Evolutionary conservation across 2,113 vertebrate genomes (phyloP), one percentile per base, ranked within the genome.

Genomic region (Forbesichthys agassizii): DNA sequence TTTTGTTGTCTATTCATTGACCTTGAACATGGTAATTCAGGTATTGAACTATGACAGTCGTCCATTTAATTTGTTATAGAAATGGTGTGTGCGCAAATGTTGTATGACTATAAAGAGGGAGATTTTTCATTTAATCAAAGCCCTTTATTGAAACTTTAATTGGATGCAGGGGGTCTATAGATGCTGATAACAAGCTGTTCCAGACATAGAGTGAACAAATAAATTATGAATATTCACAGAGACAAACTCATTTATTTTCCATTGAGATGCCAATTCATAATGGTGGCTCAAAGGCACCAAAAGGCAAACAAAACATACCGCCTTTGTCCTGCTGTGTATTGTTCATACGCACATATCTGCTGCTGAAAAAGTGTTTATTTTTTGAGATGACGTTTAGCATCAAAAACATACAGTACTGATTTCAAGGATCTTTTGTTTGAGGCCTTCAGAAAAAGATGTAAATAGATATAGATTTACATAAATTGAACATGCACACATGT

Each of bases 171-270:
- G 16, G 61, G 46, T 75, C 66, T 42, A 66, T 68, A 55, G 60
- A 53, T 77, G 69, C 59, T 71, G 74, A 77, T 73, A 78, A 64
- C 59, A 57, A 14, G 61, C 33, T 12, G 64, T 51, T 58, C 55
- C 51, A 51, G 52, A 63, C 64, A 64, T 53, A 68, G n/a, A 64
- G 64, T 54, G 11, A 47, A 64, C 64, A 75, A 72, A 71, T 49
- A 74, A 27, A 20, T 52, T 51, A 75, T 83, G 76, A 70, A 84
- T 84, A 87, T 82, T 76, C 59, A 82, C 27, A 55, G 16, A 48
- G 58, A 18, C 72, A 64, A 46, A 61, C 61, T 62, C 46, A 62
- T 77, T 69, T 72, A 48, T 83, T 71, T 79, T 33, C 69, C 49
- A 51, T 11, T 79, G 53, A 80, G 68, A 48, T 74, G 67, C 60